Percentiles rank a stretch among this genome's conserved stretches.
phyloP scores from a whole-genome alignment of 2,113 vertebrate genomes.

The Ptilonorhynchus violaceus region DNA sequence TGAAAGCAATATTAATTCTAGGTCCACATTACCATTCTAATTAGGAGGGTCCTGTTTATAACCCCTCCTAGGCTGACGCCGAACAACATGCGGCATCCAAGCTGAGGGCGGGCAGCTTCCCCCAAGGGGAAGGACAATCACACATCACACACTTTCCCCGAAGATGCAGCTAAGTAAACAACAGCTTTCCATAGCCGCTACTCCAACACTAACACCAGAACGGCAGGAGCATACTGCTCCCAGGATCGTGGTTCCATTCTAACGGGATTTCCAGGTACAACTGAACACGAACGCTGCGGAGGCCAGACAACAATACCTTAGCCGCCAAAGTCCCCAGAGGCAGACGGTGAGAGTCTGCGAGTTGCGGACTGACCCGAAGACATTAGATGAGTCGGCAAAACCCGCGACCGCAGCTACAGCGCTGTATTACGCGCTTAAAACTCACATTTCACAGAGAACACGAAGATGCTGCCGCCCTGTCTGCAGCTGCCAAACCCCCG shows the following conservation, averaged over 20 bases:
- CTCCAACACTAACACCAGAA: background rate
- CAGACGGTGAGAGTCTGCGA: too few species aligned
- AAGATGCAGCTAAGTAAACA: background rate
- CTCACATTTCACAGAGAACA: background rate
- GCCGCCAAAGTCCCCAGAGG: fast-evolving
- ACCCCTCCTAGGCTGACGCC: background rate
- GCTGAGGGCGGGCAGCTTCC: background rate
- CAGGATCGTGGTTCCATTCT: background rate
- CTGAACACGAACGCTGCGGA: fast-evolving
- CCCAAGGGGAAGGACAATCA: background rate
- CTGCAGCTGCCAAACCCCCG: background rate
- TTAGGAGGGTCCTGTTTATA: background rate
- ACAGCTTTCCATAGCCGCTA: fast-evolving
- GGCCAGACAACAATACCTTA: background rate
- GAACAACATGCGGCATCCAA: background rate
- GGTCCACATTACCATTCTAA: background rate
- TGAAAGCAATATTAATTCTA: background rate
- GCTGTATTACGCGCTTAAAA: background rate
- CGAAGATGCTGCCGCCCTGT: background rate
- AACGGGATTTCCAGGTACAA: background rate
- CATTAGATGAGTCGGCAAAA: background rate
- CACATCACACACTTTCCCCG: background rate
- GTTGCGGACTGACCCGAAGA: background rate
- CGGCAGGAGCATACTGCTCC: background rate
- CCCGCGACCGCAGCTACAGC: background rate